Evolutionary conservation across 2,797 vertebrate species (phyloP).

Genomic region (Gymnothorax reevesii): DNA sequence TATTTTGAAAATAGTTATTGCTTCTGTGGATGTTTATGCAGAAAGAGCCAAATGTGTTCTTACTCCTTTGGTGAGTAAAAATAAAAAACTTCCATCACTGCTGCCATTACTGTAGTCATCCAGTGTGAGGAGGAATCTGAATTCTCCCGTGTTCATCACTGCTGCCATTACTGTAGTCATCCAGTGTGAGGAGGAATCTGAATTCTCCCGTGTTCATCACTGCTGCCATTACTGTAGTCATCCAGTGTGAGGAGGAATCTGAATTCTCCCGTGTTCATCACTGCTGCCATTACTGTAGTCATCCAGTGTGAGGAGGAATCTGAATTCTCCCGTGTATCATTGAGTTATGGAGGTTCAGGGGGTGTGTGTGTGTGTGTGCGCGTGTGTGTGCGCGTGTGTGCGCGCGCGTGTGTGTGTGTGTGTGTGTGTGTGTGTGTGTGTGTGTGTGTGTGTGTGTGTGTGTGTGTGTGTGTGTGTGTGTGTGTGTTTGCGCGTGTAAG

Average conservation of each 20-base stretch:
- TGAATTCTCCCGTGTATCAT: not conserved
- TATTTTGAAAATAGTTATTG: not conserved
- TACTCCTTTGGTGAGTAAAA: not conserved
- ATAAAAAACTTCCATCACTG: not conserved
- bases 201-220: too few species aligned
- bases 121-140: not conserved
- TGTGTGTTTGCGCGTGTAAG: not conserved
- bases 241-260: not conserved
- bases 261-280: not conserved
- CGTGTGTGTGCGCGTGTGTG: not conserved
- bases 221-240: too few species aligned
- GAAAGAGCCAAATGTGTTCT: not conserved
- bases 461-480: slow-evolving; percentile 7
- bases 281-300: too few species aligned
- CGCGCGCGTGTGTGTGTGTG: not conserved
- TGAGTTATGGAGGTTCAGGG: not conserved
- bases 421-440: not conserved
- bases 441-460: not conserved
- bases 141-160: too few species aligned
- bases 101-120: not conserved
- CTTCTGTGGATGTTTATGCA: slow-evolving; percentile 19
- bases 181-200: not conserved
- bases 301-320: too few species aligned
- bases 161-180: too few species aligned
- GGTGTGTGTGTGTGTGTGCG: not conserved